phyloP scores from a whole-genome alignment of 2,113 vertebrate genomes.

The Pseudopodoces humilis region DNA sequence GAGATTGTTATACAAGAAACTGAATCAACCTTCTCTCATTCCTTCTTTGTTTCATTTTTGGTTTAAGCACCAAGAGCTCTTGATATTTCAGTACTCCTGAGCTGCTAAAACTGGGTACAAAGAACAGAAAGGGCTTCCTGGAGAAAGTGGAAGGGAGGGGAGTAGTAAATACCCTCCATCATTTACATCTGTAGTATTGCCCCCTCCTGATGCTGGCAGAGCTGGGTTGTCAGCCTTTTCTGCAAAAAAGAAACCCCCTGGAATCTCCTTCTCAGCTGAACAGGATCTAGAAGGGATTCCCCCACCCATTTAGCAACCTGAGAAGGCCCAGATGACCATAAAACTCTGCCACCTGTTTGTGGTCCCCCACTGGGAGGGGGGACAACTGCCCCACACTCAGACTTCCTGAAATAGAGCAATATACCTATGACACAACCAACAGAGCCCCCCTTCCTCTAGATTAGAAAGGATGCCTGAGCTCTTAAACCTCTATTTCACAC shows the following conservation, averaged over 20 bases:
- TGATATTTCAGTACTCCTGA: neutral
- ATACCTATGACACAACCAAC: neutral
- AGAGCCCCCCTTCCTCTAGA: neutral
- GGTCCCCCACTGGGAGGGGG: neutral
- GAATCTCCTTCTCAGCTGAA: slow-evolving; percentile 4
- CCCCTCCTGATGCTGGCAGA: neutral
- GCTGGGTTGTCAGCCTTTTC: neutral
- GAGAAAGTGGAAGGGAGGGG: neutral
- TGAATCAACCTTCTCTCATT: neutral
- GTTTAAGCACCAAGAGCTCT: neutral
- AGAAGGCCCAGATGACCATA: slow-evolving; percentile 26
- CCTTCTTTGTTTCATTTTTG: neutral
- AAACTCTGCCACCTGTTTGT: slow-evolving; percentile 52
- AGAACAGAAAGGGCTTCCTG: neutral
- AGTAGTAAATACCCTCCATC: neutral
- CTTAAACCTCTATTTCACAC: neutral
- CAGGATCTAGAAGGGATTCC: slow-evolving; percentile 56
- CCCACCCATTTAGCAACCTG: slow-evolving; percentile 27
- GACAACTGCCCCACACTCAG: slow-evolving; percentile 24
- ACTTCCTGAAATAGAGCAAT: slow-evolving; percentile 40
- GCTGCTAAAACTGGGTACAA: neutral
- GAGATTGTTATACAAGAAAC: neutral
- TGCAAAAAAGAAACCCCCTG: neutral
- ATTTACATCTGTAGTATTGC: neutral
- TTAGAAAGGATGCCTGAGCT: neutral